These are phyloP conservation scores for Styela clava DNA, from an alignment of 23 tunicate genomes.

Conservation along the genomic window DNA sequence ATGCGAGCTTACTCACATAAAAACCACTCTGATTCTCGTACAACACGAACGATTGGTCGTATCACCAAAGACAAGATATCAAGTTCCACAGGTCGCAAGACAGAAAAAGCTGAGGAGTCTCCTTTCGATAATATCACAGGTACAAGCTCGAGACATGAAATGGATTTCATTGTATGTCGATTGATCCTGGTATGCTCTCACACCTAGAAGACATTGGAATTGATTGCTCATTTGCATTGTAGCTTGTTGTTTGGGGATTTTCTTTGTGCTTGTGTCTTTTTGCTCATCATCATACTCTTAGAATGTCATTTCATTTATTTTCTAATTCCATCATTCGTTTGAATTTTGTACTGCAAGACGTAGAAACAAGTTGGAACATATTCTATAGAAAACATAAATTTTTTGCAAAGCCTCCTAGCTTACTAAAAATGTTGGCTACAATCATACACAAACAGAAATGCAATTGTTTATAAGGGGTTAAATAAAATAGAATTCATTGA, in stretches of 20 bases:
- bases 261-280: not conserved
- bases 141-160: not conserved
- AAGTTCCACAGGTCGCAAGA: not conserved
- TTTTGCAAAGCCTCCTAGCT: no score
- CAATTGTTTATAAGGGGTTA: no score
- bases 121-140: constrained; percentile 12
- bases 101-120: not conserved
- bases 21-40: not conserved
- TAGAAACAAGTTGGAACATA: no score
- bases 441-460: no score
- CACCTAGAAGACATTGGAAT: not conserved
- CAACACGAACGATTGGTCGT: not conserved
- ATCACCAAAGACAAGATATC: not conserved
- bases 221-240: not conserved
- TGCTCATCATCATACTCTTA: not conserved
- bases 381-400: no score
- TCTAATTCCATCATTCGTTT: not conserved
- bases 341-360: no score
- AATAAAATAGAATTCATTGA: no score
- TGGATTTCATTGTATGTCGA: not conserved
- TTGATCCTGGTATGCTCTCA: not conserved
- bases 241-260: not conserved
- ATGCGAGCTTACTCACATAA: not conserved
- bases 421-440: no score
- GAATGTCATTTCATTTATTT: not conserved